Percentiles rank a stretch among this genome's conserved stretches.
These are phyloP conservation scores for Zapornia atra DNA, from an alignment of 2,113 vertebrate genomes.

Conservation along the genomic window DNA sequence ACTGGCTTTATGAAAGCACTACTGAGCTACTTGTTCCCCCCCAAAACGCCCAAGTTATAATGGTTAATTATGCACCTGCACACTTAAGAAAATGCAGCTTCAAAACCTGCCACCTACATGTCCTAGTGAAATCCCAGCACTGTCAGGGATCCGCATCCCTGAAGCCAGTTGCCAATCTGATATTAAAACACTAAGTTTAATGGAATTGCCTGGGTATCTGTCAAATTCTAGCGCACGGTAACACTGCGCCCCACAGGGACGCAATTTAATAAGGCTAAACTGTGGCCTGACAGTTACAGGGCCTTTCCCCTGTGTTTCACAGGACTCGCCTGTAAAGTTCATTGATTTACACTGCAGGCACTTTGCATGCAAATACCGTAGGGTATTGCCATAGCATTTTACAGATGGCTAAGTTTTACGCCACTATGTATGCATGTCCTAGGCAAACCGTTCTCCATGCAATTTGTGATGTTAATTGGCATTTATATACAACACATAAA, in stretches of 20 bases:
- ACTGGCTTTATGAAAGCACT: background rate
- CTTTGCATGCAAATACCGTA: background rate
- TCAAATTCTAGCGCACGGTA: rapidly evolving
- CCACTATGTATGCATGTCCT: background rate
- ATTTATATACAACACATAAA: background rate
- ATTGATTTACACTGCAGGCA: background rate
- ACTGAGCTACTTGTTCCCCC: background rate
- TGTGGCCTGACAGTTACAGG: rapidly evolving
- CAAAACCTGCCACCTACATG: rapidly evolving
- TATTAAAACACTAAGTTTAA: background rate
- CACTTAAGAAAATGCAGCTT: background rate
- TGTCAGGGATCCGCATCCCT: rapidly evolving
- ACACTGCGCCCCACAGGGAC: background rate
- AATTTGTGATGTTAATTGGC: background rate
- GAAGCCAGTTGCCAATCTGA: background rate
- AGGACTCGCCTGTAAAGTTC: background rate
- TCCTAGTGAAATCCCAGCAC: background rate
- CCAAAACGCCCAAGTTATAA: background rate
- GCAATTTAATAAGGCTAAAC: background rate
- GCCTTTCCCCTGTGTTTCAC: background rate
- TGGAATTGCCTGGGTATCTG: background rate
- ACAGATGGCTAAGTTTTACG: background rate
- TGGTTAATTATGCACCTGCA: background rate
- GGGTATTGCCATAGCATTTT: background rate
- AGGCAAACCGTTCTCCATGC: background rate